These are phyloP conservation scores for Melinopterus prodromus DNA, from an alignment of 2,888 invertebrate species.

Conservation along the genomic window DNA sequence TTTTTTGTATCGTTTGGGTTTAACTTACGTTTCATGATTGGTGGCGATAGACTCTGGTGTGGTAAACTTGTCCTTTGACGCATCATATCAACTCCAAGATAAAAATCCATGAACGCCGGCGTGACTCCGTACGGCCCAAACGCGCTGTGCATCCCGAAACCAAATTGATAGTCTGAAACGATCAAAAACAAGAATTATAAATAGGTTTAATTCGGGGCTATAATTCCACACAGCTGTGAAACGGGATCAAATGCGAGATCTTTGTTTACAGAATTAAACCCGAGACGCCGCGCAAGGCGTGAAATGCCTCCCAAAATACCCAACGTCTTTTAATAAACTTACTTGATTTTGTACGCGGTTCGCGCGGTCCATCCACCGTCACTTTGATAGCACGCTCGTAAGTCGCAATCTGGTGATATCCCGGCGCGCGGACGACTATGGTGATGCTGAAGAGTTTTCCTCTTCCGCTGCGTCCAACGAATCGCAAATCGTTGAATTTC, in stretches of 20 bases:
- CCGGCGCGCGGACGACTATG: conserved; percentile 86
- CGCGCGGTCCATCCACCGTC: conserved; percentile 98
- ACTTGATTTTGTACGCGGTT: conserved; percentile 97
- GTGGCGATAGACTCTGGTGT: neutral
- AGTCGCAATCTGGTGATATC: conserved; percentile 83
- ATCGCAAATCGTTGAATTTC: conserved; percentile 97
- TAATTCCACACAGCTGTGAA: neutral
- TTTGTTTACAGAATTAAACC: neutral
- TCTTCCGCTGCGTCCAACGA: conserved; percentile 96
- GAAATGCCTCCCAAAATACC: neutral
- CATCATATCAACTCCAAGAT: neutral
- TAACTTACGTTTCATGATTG: neutral
- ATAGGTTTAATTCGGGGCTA: neutral
- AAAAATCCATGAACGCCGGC: neutral
- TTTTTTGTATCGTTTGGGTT: neutral
- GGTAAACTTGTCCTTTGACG: neutral
- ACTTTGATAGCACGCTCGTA: conserved; percentile 98
- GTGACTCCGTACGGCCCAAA: conserved; percentile 75
- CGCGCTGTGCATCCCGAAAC: conserved; percentile 72
- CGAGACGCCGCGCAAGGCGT: neutral
- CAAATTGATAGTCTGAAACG: conserved; percentile 79
- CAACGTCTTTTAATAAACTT: conserved; percentile 63
- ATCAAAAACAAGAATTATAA: conserved; percentile 33
- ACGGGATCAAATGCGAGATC: neutral
- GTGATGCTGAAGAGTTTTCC: conserved; percentile 96